A percentile compares a stretch with the other conserved stretches of the same genome.
These are phyloP conservation scores for Condylura cristata DNA, from an alignment of 2,113 vertebrate genomes.

Conservation along the genomic window DNA sequence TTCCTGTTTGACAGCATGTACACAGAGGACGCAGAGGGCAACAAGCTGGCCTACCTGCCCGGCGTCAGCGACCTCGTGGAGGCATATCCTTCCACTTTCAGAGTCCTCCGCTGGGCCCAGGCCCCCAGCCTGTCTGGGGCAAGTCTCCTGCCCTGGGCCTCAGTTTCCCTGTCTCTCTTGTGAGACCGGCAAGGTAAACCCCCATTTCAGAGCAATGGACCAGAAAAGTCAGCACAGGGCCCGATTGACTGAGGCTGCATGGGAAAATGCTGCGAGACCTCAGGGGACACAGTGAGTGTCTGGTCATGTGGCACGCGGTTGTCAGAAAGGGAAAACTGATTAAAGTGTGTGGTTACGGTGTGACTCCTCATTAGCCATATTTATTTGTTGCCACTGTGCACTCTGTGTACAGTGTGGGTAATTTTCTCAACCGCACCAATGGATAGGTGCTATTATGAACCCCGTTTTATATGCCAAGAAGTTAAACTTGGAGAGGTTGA, in stretches of 20 bases:
- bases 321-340: neutral
- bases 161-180: neutral
- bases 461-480: neutral
- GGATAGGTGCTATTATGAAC: neutral
- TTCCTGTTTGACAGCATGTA: conserved; percentile 91
- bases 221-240: too few species aligned
- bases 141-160: neutral
- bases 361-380: neutral
- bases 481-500: neutral
- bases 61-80: conserved; percentile 86
- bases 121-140: neutral
- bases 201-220: neutral
- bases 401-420: neutral
- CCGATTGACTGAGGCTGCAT: neutral
- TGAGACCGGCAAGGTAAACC: neutral
- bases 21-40: conserved; percentile 87
- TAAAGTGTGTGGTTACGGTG: neutral
- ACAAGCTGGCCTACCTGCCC: conserved; percentile 85
- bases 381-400: neutral
- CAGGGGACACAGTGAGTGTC: neutral
- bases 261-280: neutral
- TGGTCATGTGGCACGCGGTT: neutral
- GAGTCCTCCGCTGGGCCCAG: accelerated
- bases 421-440: neutral
- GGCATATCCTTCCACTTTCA: conserved; percentile 90